A percentile compares a stretch with the other conserved stretches of the same genome.
Conservation (phyloP, 2,797 vertebrate genomes). For the Cyprinodon diabolis region DNA sequence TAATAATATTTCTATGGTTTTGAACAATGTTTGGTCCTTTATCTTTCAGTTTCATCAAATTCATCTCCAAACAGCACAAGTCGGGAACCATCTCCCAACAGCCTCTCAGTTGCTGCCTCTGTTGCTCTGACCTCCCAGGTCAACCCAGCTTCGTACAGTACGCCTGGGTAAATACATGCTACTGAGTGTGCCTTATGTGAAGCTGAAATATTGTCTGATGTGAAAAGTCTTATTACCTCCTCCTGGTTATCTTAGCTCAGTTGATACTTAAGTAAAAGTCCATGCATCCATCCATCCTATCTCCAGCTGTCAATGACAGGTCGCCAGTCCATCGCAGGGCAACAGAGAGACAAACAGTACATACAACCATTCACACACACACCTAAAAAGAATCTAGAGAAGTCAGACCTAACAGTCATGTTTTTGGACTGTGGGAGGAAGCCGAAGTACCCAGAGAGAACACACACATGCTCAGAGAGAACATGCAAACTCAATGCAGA, state of each 20-base stretch:
- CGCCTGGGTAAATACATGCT: conserved; percentile 82
- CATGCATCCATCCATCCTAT: too few species aligned
- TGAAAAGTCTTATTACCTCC: neutral
- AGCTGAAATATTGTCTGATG: neutral
- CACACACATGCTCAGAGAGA: too few species aligned
- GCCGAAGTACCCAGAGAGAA: too few species aligned
- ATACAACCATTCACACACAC: too few species aligned
- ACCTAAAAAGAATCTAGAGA: too few species aligned
- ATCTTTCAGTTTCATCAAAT: conserved; percentile 87
- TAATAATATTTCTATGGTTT: too few species aligned
- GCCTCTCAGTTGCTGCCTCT: conserved; percentile 77
- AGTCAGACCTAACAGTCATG: too few species aligned
- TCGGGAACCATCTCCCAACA: conserved; percentile 89
- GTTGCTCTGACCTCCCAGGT: conserved; percentile 85
- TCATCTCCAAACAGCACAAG: conserved; percentile 91
- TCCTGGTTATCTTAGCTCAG: neutral
- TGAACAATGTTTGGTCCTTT: conserved; percentile 12
- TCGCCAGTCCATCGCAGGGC: too few species aligned
- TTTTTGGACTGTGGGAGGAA: too few species aligned
- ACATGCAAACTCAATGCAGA: too few species aligned
- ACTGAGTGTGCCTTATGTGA: neutral
- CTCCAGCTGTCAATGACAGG: too few species aligned
- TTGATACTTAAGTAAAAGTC: neutral
- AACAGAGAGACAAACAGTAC: too few species aligned
- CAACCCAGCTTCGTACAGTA: conserved; percentile 86